Base-by-base conservation (phyloP, 2,113 vertebrate genomes). In the Donacobius atricapilla region DNA sequence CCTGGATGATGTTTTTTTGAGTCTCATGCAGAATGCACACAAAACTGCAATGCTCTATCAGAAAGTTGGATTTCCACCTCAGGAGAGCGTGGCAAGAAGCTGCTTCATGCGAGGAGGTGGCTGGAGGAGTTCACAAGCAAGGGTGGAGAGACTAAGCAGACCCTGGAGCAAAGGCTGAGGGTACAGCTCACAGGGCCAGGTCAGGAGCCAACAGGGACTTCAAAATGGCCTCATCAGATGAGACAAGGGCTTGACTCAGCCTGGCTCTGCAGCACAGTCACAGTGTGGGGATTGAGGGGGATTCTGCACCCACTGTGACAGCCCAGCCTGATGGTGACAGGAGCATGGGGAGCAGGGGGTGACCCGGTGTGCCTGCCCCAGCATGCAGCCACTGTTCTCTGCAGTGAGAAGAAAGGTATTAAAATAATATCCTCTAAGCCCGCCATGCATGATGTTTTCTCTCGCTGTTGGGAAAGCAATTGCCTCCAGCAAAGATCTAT, bases 401-500 rank as follows among this genome's bases (percentile, higher is more conserved):
- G 42, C 77, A 28, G 25, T 0, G 1, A 31, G 85, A 21, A 42
- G 81, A 65, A 47, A 94, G 90, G 87, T 42, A 76, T 87, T 89
- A 60, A 94, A 96, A 93, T 70, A 83, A 93, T 45, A 64, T 61
- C 56, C 57, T 65, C 91, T 45, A 31, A 94, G 80, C n/a, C 94
- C 91, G 90, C 94, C 87, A 58, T 3, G 47, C 77, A 31, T 35
- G 79, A 60, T 54, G 92, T 64, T 96, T 89, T 56, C 96, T 83
- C 83, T 96, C 89, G 40, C 92, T 91, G 85, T 44, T 80, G 95
- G 94, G 92, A 94, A 95, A 94, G 95, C 83, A 94, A 94, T 89
- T 83, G 96, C 96, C 95, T 95, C 92, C 96, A 96, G 96, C 95
- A 90, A 93, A 94, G 94, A 96, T 95, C 96, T 80, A 87, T 96